Evolutionary conservation across 2,113 vertebrate genomes (phyloP), one percentile per base, ranked within the genome.

Genomic region (Phoenicopterus ruber): DNA sequence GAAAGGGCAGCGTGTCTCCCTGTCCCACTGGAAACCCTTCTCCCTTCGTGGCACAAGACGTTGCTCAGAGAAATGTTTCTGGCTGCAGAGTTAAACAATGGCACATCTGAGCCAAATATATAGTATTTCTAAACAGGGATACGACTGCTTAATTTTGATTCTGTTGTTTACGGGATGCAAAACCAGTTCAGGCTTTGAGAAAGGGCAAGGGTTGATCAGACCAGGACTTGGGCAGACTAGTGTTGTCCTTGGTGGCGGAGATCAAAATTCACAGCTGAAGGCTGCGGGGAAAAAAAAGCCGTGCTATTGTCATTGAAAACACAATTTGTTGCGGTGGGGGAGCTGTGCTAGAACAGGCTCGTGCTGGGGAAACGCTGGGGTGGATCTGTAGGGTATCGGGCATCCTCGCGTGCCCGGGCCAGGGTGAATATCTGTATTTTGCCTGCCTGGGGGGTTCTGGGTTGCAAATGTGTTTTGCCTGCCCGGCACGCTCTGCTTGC

Each of bases 371-470:
- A 26, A 14, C 0, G 2, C 54, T 13, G 70, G 49, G 34, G 15
- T 22, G 69, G 36, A 1, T 62, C 32, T n/a, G n/a, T 10, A 19
- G 55, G 62, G 32, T 47, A 1, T 40, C 70, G 8, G 79, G 4
- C 2, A 47, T 24, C 42, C 36, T 28, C 0, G 0, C 0, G 2
- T 42, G 65, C 59, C 54, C 0, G 0, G 58, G 38, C 22, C 1
- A 1, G 54, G 28, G 69, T 38, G 52, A 31, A 1, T 4, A 2
- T 13, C 40, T 34, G 24, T 3, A 6, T 82, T 50, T 46, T 47
- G 1, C 29, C 18, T 1, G 9, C 31, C n/a, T 24, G 25, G 1
- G 14, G 69, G 57, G n/a, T 31, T 66, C 24, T 50, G 58, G 34
- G 7, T 20, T 7, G 31, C 17, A 7, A 52, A 65, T 7, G 31